Conservation (phyloP, 2,888 invertebrate genomes). For the Ganaspis brasiliensis region DNA sequence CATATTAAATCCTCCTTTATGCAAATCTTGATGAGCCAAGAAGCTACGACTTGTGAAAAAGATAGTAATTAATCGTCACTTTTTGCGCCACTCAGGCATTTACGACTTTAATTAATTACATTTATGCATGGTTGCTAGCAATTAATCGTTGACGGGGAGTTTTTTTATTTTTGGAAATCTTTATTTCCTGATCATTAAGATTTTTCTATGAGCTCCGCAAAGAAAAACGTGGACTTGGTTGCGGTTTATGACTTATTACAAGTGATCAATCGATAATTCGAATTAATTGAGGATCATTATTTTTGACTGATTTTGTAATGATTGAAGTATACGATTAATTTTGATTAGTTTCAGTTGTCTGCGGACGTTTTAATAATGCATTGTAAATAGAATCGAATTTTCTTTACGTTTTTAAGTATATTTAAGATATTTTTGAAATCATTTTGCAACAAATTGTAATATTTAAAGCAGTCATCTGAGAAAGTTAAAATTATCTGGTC, state of each 20-base stretch:
- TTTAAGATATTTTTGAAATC: no score
- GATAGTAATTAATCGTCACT: conserved; percentile 37
- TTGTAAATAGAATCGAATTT: no score
- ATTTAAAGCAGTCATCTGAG: not conserved
- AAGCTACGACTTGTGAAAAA: conserved; percentile 24
- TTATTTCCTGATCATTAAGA: conserved; percentile 14
- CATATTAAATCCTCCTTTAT: conserved; percentile 38
- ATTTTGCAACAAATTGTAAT: not conserved
- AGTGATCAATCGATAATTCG: not conserved
- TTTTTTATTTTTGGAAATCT: conserved; percentile 16
- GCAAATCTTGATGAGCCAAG: conserved; percentile 37
- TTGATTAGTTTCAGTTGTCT: conserved; percentile 4
- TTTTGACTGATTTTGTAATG: not conserved
- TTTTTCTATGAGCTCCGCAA: not conserved
- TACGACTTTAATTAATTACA: conserved; percentile 39
- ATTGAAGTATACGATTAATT: conserved; percentile 7
- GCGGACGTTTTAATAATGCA: not conserved
- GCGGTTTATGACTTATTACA: not conserved
- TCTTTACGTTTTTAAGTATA: no score
- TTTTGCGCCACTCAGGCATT: conserved; percentile 17
- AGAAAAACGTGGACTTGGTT: no score
- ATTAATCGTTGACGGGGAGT: conserved; percentile 16
- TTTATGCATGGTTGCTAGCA: conserved; percentile 14
- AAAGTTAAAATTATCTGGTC: conserved; percentile 24
- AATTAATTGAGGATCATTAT: not conserved